Percentiles rank a stretch among this genome's conserved stretches.
These are phyloP conservation scores for Nemapogon koenigi DNA, from an alignment of 2,888 invertebrate species.

Conservation along the genomic window DNA sequence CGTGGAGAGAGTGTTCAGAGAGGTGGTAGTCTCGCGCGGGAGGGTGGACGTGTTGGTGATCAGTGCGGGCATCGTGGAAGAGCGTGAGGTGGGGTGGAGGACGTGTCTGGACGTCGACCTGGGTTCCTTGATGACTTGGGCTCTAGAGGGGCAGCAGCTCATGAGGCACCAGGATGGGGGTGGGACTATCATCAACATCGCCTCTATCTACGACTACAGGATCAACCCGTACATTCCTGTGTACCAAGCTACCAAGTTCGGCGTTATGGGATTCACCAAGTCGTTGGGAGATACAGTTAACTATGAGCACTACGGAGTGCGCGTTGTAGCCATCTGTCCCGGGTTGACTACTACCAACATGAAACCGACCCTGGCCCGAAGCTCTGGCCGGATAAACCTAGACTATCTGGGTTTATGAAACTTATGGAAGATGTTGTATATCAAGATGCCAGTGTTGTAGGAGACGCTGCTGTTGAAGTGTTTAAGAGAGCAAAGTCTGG, in stretches of 20 bases:
- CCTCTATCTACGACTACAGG: slow-evolving; percentile 64
- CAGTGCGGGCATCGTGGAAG: slow-evolving; percentile 42
- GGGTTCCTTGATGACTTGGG: slow-evolving; percentile 33
- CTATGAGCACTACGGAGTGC: slow-evolving; percentile 48
- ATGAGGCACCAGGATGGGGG: slow-evolving; percentile 66
- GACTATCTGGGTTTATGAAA: slow-evolving; percentile 19
- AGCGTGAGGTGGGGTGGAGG: slow-evolving; percentile 18
- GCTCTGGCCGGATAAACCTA: slow-evolving; percentile 14
- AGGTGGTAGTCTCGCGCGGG: slow-evolving; percentile 30
- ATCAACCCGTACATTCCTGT: slow-evolving; percentile 55
- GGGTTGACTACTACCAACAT: slow-evolving; percentile 52
- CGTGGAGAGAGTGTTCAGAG: slow-evolving; percentile 39
- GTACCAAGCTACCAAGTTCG: slow-evolving; percentile 68
- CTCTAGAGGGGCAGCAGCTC: slow-evolving; percentile 60
- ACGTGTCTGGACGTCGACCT: slow-evolving; percentile 39
- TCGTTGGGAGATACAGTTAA: slow-evolving; percentile 49
- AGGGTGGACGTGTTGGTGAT: slow-evolving; percentile 45
- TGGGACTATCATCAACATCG: slow-evolving; percentile 69
- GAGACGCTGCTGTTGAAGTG: slow-evolving; percentile 29
- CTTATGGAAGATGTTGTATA: slow-evolving; percentile 21
- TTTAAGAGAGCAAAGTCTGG: slow-evolving; percentile 47
- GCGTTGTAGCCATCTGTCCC: slow-evolving; percentile 58
- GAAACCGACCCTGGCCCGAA: slow-evolving; percentile 7
- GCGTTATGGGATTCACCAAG: slow-evolving; percentile 55
- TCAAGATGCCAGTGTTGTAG: slow-evolving; percentile 31